Conservation (phyloP, 2,888 invertebrate species). For the Athalia cordata region DNA sequence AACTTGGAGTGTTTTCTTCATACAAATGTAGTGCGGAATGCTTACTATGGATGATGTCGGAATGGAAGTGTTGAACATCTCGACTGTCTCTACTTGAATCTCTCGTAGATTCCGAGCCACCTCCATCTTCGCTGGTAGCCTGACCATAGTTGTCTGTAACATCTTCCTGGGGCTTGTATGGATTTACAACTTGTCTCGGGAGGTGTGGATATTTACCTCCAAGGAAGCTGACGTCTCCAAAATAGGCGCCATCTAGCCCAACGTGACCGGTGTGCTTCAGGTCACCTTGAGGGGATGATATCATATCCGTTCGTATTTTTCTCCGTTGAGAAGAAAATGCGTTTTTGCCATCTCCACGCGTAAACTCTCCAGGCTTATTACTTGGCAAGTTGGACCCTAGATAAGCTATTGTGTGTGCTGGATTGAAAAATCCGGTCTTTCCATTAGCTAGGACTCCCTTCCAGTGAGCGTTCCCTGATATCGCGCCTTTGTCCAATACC, state of each 20-base stretch:
- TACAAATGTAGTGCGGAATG: conserved; percentile 40
- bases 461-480: conserved; percentile 79
- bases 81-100: conserved; percentile 64
- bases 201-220: conserved; percentile 85
- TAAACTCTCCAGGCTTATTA: conserved; percentile 75
- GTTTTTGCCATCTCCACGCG: conserved; percentile 78
- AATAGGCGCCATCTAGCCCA: conserved; percentile 96
- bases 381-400: conserved; percentile 85
- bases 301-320: conserved; percentile 92
- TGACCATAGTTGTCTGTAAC: conserved; percentile 70
- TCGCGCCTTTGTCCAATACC: conserved; percentile 86
- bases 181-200: conserved; percentile 91
- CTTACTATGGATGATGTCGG: conserved; percentile 64
- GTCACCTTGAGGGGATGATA: conserved; percentile 97
- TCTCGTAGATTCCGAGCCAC: conserved; percentile 55
- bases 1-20: no score
- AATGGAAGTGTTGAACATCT: conserved; percentile 60
- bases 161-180: conserved; percentile 92
- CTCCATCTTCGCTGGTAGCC: conserved; percentile 60
- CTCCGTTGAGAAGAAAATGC: conserved; percentile 75
- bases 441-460: conserved; percentile 93
- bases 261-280: conserved; percentile 97
- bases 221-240: conserved; percentile 92
- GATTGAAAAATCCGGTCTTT: conserved; percentile 95
- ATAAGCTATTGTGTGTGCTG: conserved; percentile 91